A percentile compares a stretch with the other conserved stretches of the same genome.
Evolutionary conservation across 2,113 vertebrate genomes (phyloP).

Genomic region (Tamias sibiricus): DNA sequence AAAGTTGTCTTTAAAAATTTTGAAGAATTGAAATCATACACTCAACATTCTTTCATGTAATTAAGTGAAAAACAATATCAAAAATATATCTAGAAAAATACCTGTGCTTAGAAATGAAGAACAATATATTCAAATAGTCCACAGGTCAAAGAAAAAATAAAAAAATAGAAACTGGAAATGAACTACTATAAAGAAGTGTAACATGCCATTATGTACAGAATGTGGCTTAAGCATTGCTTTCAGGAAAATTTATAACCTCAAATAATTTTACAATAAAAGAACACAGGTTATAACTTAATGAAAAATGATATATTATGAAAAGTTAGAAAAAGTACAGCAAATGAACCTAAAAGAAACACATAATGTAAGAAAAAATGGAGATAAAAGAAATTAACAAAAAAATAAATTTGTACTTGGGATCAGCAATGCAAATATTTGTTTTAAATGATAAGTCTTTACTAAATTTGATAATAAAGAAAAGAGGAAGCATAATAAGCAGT

Average conservation of each 20-base stretch:
- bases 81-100: background rate
- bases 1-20: background rate
- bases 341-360: background rate
- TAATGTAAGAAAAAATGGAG: background rate
- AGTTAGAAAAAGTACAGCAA: background rate
- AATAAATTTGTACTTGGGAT: background rate
- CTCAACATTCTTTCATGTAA: background rate
- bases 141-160: background rate
- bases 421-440: background rate
- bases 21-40: background rate
- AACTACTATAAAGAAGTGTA: background rate
- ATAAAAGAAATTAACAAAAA: background rate
- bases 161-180: background rate
- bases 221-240: background rate
- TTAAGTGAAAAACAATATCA: background rate
- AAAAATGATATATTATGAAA: background rate
- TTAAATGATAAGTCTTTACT: background rate
- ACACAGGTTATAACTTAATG: background rate
- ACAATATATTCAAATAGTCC: background rate
- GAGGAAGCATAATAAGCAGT: background rate
- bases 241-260: background rate
- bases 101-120: background rate
- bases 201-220: background rate
- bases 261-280: background rate
- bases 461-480: background rate